Evolutionary conservation across 1,140 invertebrate species (phyloP).

Genomic region (Manduca sexta): DNA sequence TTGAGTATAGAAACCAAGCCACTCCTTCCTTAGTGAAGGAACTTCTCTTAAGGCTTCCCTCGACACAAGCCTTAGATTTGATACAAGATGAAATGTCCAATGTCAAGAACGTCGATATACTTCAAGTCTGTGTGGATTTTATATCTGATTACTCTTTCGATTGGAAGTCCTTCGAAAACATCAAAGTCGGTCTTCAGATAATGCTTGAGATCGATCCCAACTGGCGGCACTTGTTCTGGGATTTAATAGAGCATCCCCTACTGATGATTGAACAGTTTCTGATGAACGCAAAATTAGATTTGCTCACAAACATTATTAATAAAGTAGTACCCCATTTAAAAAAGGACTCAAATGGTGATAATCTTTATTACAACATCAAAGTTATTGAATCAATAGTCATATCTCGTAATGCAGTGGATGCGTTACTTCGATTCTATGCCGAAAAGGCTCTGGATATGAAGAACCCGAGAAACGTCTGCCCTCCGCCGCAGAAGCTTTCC

Average conservation of each 20-base stretch:
- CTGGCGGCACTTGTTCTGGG: constrained; percentile 75
- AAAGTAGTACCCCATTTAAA: constrained; percentile 60
- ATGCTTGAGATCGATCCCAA: constrained; percentile 73
- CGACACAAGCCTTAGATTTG: constrained; percentile 72
- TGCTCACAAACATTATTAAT: constrained; percentile 73
- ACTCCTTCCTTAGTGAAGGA: constrained; percentile 50
- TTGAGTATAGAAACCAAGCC: constrained; percentile 57
- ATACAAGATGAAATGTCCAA: constrained; percentile 77
- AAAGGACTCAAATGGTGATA: constrained; percentile 58
- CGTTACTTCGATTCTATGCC: constrained; percentile 80
- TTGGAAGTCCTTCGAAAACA: constrained; percentile 69
- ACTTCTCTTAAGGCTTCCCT: constrained; percentile 71
- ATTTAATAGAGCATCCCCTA: constrained; percentile 78
- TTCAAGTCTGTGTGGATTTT: constrained; percentile 77
- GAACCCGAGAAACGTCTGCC: constrained; percentile 63
- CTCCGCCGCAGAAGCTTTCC: constrained; percentile 54
- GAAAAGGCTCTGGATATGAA: constrained; percentile 82
- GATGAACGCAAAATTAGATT: constrained; percentile 84
- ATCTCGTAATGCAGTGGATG: constrained; percentile 76
- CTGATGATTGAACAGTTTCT: constrained; percentile 82
- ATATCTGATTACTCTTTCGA: constrained; percentile 69
- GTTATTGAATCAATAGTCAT: constrained; percentile 54
- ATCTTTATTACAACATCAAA: constrained; percentile 68
- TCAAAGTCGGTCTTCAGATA: constrained; percentile 75
- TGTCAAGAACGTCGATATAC: constrained; percentile 75